Percentiles rank a stretch among this genome's conserved stretches.
These are phyloP conservation scores for Allacma fusca DNA, from an alignment of 2,888 invertebrate genomes.

Conservation along the genomic window DNA sequence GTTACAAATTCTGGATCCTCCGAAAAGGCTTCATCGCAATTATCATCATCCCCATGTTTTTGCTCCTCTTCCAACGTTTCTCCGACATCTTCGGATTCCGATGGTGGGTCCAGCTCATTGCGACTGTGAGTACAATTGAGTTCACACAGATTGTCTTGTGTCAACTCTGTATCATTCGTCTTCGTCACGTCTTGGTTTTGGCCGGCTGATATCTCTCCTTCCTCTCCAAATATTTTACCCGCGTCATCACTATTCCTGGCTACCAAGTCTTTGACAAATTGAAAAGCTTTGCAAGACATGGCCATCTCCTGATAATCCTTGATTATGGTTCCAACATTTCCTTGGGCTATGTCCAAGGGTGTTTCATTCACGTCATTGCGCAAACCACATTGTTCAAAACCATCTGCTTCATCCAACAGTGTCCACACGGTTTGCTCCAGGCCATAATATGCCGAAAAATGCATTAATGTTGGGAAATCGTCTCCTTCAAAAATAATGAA, in stretches of 20 bases:
- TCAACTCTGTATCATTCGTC: neutral
- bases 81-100: constrained; percentile 17
- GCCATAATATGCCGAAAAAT: constrained; percentile 60
- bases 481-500: constrained; percentile 48
- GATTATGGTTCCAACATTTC: constrained; percentile 50
- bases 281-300: constrained; percentile 49
- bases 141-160: neutral
- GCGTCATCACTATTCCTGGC: constrained; percentile 27
- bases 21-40: neutral
- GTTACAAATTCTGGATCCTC: neutral
- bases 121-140: neutral
- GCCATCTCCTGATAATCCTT: constrained; percentile 56
- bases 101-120: neutral
- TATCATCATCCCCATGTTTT: neutral
- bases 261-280: constrained; percentile 52
- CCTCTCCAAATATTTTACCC: neutral
- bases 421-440: constrained; percentile 55
- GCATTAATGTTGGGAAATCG: constrained; percentile 58
- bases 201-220: neutral
- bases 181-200: neutral
- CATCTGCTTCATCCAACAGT: constrained; percentile 57
- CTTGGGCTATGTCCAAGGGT: constrained; percentile 55
- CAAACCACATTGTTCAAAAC: constrained; percentile 53
- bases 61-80: neutral
- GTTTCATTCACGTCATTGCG: constrained; percentile 53